Evolutionary conservation across 1,140 invertebrate species (phyloP).

Genomic region (Mactra quadrangularis): DNA sequence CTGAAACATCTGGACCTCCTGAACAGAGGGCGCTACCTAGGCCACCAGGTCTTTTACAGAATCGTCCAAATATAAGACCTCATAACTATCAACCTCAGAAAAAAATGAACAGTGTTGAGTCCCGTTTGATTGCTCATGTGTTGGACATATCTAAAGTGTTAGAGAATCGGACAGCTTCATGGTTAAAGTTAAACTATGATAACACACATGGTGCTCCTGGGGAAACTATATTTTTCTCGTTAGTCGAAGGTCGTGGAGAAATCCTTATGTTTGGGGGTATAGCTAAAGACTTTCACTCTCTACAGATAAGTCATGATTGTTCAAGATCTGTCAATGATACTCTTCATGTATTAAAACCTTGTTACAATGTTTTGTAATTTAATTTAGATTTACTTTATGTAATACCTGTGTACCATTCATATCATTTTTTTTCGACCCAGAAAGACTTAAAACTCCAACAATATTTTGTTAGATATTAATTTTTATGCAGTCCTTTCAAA

Average conservation of each 20-base stretch:
- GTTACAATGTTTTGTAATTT: conserved; percentile 41
- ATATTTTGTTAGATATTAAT: no score
- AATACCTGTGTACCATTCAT: no score
- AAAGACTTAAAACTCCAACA: no score
- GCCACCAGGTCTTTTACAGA: conserved; percentile 63
- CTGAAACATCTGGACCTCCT: conserved; percentile 68
- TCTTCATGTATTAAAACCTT: conserved; percentile 66
- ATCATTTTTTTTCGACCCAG: no score
- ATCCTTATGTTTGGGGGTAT: conserved; percentile 97
- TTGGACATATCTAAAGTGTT: conserved; percentile 91
- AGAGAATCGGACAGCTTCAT: conserved; percentile 86
- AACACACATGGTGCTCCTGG: conserved; percentile 86
- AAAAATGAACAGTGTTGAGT: conserved; percentile 45
- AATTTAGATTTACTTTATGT: no score
- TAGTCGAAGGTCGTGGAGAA: conserved; percentile 95
- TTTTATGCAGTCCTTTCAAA: no score
- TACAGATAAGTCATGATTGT: conserved; percentile 74
- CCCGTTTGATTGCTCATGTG: conserved; percentile 91
- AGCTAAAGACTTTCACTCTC: conserved; percentile 73
- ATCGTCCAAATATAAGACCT: conserved; percentile 48
- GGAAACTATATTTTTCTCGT: conserved; percentile 94
- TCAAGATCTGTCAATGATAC: conserved; percentile 74
- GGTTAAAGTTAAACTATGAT: conserved; percentile 88
- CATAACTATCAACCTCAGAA: no score
- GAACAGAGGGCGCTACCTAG: conserved; percentile 45